Base-by-base conservation (phyloP, 2,888 invertebrate species). In the Sycophila texana region DNA sequence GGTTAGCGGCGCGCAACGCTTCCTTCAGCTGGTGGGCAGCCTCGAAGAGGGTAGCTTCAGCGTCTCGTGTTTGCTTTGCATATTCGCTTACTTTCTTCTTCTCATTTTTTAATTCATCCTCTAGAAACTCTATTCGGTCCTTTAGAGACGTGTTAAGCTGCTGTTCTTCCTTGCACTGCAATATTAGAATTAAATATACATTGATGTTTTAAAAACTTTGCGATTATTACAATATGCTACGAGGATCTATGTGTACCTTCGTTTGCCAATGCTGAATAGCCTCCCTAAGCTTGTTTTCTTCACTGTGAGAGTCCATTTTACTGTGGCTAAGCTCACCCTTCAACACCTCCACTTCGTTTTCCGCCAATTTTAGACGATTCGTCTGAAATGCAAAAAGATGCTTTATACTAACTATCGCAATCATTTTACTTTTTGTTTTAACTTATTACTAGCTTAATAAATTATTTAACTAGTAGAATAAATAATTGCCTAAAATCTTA, bases 291-390 rank as follows among this genome's bases (percentile, higher is more conserved):
- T 84, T 85, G 47, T 86, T 86, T 63, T 89, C 87, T n/a, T 85
- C 83, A 51, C 83, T 83, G 5, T 87, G 86, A 51, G 86, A 82
- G 77, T 92, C 92, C 77, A 87, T 90, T 83, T 91, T 91, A 61
- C 90, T 89, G 13, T 86, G 87, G 71, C 91, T 91, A 22, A 93
- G 84, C 83, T 93, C 91, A 60, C 86, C 87, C 83, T 91, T 91
- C 63, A 92, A 86, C 78, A 88, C 90, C 80, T 93, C 92, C 4
- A 92, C 90, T 83, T 93, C 93, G 83, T 89, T 91, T 83, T 93
- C 92, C 81, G 92, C 89, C 70, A 93, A 88, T 82, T 91, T 91
- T 39, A 94, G 90, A 85, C 93, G 93, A 85, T 93, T 93, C 84
- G 91, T 91, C 93, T 93, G 84, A 63, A 86, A 61, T 55, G 68